These are phyloP conservation scores for Caradrina clavipalpis DNA, from an alignment of 2,888 invertebrate genomes.

Conservation along the genomic window DNA sequence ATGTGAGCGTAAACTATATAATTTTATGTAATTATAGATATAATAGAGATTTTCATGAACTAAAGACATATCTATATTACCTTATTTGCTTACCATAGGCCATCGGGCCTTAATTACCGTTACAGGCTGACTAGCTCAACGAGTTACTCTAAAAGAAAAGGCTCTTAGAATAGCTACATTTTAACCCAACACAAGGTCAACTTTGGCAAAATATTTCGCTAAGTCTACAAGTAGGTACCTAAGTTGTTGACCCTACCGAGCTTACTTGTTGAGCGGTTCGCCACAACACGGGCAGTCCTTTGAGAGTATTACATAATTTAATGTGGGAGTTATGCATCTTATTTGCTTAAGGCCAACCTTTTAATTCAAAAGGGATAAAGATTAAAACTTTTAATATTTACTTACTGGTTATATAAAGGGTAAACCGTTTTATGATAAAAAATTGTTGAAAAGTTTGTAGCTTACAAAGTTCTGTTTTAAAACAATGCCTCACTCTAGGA, in stretches of 20 bases:
- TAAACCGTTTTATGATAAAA: not conserved
- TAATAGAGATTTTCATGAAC: too few relatives aligned
- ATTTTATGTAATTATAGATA: too few relatives aligned
- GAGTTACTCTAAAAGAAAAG: too few relatives aligned
- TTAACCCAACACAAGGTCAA: too few relatives aligned
- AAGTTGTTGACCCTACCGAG: constrained; percentile 4
- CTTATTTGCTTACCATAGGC: too few relatives aligned
- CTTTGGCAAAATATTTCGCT: not conserved
- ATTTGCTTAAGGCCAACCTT: constrained; percentile 9
- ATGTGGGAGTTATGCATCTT: constrained; percentile 10
- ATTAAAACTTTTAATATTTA: constrained; percentile 14
- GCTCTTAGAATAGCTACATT: too few relatives aligned
- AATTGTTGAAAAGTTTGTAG: not conserved
- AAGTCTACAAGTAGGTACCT: not conserved
- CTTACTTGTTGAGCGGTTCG: constrained; percentile 44
- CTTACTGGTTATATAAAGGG: constrained; percentile 6
- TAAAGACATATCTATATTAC: too few relatives aligned
- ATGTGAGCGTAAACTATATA: too few relatives aligned
- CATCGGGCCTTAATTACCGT: too few relatives aligned
- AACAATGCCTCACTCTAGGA: too few relatives aligned
- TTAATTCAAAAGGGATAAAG: constrained; percentile 14
- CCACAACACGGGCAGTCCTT: constrained; percentile 23
- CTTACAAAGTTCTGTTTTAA: too few relatives aligned
- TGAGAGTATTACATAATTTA: constrained; percentile 38
- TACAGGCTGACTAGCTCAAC: too few relatives aligned